Evolutionary conservation across 2,888 invertebrate species (phyloP).

Genomic region (Phengaris alcon): DNA sequence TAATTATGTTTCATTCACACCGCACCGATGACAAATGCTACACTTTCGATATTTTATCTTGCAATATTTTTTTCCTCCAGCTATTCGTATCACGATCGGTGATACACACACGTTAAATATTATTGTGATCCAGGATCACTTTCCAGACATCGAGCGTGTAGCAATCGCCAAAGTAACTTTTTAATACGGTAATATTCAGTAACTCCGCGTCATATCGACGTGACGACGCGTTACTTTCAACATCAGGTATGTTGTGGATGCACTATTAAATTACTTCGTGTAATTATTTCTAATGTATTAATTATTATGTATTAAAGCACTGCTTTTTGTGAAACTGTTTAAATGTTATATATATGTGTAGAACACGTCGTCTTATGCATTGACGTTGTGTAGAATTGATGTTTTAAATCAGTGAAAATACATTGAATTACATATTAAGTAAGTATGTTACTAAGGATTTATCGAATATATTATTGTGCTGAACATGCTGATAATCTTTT

Average conservation of each 20-base stretch:
- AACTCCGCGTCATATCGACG: too few species aligned
- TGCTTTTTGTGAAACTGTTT: neutral
- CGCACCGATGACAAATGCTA: too few species aligned
- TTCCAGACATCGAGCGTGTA: too few species aligned
- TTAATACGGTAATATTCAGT: too few species aligned
- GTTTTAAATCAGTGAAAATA: neutral
- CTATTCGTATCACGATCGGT: too few species aligned
- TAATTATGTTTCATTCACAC: too few species aligned
- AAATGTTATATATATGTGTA: neutral
- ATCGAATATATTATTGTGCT: neutral
- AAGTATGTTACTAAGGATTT: neutral
- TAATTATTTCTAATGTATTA: neutral
- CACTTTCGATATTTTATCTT: too few species aligned
- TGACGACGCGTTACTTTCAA: neutral
- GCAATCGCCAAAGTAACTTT: too few species aligned
- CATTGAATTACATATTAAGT: too few species aligned
- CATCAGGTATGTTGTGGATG: neutral
- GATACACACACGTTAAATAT: too few species aligned
- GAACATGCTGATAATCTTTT: neutral
- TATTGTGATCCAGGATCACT: too few species aligned
- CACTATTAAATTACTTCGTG: neutral
- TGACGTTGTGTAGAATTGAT: neutral
- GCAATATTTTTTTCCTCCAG: too few species aligned
- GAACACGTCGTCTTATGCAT: neutral
- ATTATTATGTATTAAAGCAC: neutral